Conservation (phyloP, 2,888 invertebrate genomes). For the Oasisia sp. region DNA sequence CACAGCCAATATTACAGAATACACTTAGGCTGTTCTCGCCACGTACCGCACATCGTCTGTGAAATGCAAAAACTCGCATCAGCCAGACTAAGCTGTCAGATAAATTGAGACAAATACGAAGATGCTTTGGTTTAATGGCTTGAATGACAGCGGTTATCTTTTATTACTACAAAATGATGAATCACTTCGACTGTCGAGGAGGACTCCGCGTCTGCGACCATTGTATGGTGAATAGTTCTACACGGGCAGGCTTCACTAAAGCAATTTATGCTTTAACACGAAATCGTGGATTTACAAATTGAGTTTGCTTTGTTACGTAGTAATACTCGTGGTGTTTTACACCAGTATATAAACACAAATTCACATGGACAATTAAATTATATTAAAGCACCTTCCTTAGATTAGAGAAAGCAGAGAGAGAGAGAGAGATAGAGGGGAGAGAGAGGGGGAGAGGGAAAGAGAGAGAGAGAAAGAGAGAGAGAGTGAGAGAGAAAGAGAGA, state of each 20-base stretch:
- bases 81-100: not conserved
- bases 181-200: not conserved
- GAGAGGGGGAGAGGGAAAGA: too few species aligned
- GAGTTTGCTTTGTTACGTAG: too few species aligned
- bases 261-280: not conserved
- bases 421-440: too few species aligned
- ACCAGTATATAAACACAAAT: too few species aligned
- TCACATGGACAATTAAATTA: too few species aligned
- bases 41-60: not conserved
- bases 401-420: too few species aligned
- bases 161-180: not conserved
- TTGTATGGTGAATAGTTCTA: not conserved
- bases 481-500: too few species aligned
- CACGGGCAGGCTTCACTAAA: not conserved
- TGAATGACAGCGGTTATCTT: conserved; percentile 1
- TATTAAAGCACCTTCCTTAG: too few species aligned
- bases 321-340: too few species aligned
- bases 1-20: not conserved
- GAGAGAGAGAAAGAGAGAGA: too few species aligned
- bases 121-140: not conserved
- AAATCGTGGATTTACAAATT: not conserved
- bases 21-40: not conserved
- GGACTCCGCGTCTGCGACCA: not conserved
- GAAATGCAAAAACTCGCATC: not conserved
- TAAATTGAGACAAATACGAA: conserved; percentile 7